Evolutionary conservation across 2,888 invertebrate genomes (phyloP), one percentile per base, ranked within the genome.

Genomic region (Drosophila prolongata): DNA sequence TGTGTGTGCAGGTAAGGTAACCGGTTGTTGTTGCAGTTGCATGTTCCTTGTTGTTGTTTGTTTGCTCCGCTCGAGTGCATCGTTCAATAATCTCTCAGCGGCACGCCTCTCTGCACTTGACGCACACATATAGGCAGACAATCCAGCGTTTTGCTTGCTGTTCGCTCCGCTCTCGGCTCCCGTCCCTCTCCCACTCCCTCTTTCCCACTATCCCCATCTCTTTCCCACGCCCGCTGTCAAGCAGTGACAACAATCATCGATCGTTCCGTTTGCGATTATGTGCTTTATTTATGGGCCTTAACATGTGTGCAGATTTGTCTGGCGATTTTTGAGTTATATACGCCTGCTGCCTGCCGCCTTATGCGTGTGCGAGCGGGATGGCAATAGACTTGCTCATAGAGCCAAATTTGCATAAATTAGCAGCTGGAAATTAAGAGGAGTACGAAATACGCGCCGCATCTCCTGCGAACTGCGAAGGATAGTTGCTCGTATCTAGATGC

Each of bases 221-320:
- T 47, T 47, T 47, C 47, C 47, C 47, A 34, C 58, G 75, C 74
- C 75, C 80, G 83, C 89, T 90, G 90, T 90, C 90, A 90, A 90
- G 86, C 89, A 90, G 90, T 90, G 90, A 90, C 90, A 90, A 90
- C 90, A 90, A 90, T 90, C 88, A 89, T 90, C 91, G 90, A 90
- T 90, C 91, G 90, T 90, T 90, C 90, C 91, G 91, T 90, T 90
- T 90, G 90, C 89, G 91, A 90, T 90, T 90, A 90, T 90, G 90
- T 88, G 90, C 90, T 90, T 90, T 90, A 90, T 90, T 90, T 90
- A 90, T 90, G 90, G 90, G 82, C 89, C 86, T 87, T 89, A 89
- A 90, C 90, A 90, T 90, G 90, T 90, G 90, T 90, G 89, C 87
- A 90, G 90, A 90, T 90, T 90, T 90, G 90, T 90, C 90, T 90